A percentile compares a stretch with the other conserved stretches of the same genome.
phyloP scores from a whole-genome alignment of 2,113 vertebrate genomes.

The Spizaetus ornatus region DNA sequence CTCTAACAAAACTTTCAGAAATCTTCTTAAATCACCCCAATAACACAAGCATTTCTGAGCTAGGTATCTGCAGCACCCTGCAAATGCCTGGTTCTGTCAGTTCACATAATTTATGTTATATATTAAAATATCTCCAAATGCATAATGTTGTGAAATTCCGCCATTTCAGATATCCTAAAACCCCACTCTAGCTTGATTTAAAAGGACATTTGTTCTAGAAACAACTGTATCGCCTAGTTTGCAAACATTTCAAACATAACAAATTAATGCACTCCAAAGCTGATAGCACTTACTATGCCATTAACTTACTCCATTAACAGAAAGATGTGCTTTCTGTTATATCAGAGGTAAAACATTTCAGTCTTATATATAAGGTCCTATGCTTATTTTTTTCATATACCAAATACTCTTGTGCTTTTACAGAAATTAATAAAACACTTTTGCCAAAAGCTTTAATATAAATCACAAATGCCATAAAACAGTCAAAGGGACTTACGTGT shows the following conservation, averaged over 20 bases:
- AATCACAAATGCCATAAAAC: background rate
- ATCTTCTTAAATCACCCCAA: background rate
- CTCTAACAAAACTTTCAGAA: background rate
- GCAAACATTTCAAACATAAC: conserved; percentile 18
- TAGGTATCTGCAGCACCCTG: background rate
- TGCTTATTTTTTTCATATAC: background rate
- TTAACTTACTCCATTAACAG: background rate
- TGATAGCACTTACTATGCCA: background rate
- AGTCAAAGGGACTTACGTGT: background rate
- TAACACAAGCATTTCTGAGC: background rate
- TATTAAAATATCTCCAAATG: background rate
- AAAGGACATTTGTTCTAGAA: background rate
- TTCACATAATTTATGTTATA: background rate
- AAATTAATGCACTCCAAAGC: conserved; percentile 2
- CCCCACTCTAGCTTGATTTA: background rate
- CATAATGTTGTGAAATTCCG: background rate
- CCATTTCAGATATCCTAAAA: background rate
- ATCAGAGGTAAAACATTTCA: background rate
- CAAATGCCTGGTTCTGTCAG: background rate
- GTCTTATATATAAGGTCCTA: background rate
- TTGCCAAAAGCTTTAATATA: background rate
- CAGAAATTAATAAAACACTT: background rate
- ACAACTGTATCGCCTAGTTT: background rate
- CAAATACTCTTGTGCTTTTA: background rate
- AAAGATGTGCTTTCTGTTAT: background rate